Conservation (phyloP, 2,888 invertebrate genomes). For the Gnatocerus cornutus region DNA sequence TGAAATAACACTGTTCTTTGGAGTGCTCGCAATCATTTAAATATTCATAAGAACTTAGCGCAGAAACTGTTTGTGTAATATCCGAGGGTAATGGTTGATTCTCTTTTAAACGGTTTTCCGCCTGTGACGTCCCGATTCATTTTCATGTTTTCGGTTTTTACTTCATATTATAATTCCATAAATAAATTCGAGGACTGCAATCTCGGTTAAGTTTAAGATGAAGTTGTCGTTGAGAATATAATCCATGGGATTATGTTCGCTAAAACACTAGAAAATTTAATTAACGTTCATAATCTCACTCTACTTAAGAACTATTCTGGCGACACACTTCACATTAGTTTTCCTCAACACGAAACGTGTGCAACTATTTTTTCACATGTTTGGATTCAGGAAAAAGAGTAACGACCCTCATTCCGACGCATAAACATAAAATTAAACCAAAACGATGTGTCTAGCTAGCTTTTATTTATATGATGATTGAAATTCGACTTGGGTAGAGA, state of each 20-base stretch:
- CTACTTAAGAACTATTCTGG: constrained; percentile 9
- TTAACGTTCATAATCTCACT: constrained; percentile 4
- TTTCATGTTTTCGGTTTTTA: too few species aligned
- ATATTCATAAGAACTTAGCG: constrained; percentile 25
- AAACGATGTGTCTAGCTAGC: background rate
- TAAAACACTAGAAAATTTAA: constrained; percentile 27
- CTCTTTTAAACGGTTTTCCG: background rate
- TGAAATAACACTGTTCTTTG: too few species aligned
- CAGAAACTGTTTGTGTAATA: constrained; percentile 4
- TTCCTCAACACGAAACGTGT: too few species aligned
- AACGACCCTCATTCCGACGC: too few species aligned
- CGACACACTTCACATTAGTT: constrained; percentile 1
- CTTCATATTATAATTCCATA: too few species aligned
- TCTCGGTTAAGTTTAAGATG: constrained; percentile 9
- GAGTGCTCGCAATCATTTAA: constrained; percentile 11
- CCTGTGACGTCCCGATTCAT: too few species aligned
- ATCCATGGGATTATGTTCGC: constrained; percentile 16
- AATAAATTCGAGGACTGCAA: background rate
- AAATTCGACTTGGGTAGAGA: too few species aligned
- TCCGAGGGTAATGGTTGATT: background rate
- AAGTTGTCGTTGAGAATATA: constrained; percentile 11
- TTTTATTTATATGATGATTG: too few species aligned
- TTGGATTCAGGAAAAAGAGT: too few species aligned
- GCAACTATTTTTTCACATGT: too few species aligned
- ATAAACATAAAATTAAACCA: background rate